Conservation (phyloP, 2,888 invertebrate species). For the Caenorhabditis sp. region DNA sequence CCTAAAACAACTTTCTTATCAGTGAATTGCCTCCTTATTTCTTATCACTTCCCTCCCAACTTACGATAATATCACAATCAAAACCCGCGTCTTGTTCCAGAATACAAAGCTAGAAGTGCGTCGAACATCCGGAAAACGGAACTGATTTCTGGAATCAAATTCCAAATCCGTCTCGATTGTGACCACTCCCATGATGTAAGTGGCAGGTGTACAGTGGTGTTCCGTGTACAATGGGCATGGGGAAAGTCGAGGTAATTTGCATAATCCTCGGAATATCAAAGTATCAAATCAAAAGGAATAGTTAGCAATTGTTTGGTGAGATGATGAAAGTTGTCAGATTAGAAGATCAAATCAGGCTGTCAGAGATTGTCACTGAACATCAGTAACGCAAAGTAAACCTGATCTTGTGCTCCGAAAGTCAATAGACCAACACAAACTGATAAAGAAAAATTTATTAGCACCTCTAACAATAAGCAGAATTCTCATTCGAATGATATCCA, state of each 20-base stretch:
- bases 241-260: constrained; percentile 14
- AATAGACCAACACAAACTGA: background rate
- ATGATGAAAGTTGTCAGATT: too few species aligned
- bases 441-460: background rate
- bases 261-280: constrained; percentile 42
- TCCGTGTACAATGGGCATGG: background rate
- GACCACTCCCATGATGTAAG: constrained; percentile 34
- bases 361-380: too few species aligned
- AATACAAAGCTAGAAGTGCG: constrained; percentile 43
- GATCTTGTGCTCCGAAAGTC: background rate
- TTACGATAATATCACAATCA: constrained; percentile 40
- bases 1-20: background rate
- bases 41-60: too few species aligned
- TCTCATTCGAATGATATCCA: too few species aligned
- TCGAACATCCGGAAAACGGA: constrained; percentile 53
- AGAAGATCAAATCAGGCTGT: too few species aligned
- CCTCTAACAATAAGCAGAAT: background rate
- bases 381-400: too few species aligned
- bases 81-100: constrained; percentile 24
- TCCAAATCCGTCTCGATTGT: constrained; percentile 37
- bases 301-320: too few species aligned
- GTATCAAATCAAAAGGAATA: constrained; percentile 7
- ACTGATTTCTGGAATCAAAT: too few species aligned
- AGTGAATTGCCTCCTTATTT: too few species aligned
- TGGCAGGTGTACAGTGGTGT: background rate